Percentiles rank a stretch among this genome's conserved stretches.
phyloP scores from a whole-genome alignment of 2,888 invertebrate species.

The Parnassius apollo region DNA sequence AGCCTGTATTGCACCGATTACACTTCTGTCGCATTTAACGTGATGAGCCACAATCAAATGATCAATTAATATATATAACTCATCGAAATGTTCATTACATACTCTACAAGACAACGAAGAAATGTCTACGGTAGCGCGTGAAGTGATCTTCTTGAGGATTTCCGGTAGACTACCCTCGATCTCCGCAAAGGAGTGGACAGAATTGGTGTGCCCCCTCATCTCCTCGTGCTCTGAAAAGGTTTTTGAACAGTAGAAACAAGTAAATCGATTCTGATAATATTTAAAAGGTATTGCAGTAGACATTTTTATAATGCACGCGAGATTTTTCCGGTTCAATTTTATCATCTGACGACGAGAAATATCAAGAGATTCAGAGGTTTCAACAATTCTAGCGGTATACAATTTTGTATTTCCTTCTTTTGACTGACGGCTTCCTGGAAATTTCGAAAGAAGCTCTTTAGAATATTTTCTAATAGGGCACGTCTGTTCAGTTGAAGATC shows the following conservation, averaged over 20 bases:
- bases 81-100: conserved; percentile 35
- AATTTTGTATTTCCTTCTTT: too few relatives aligned
- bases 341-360: conserved; percentile 9
- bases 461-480: too few relatives aligned
- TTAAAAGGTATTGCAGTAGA: conserved; percentile 48
- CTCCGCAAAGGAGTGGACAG: conserved; percentile 35
- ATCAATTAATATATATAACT: conserved; percentile 35
- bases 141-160: conserved; percentile 33
- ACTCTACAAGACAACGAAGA: conserved; percentile 40
- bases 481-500: neutral
- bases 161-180: conserved; percentile 17
- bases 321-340: conserved; percentile 30
- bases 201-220: conserved; percentile 37
- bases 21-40: conserved; percentile 36
- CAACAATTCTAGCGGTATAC: too few relatives aligned
- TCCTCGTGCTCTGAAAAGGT: conserved; percentile 39
- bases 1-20: conserved; percentile 35
- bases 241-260: conserved; percentile 47
- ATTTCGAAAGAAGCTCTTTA: too few relatives aligned
- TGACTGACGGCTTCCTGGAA: too few relatives aligned
- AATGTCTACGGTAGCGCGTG: conserved; percentile 41
- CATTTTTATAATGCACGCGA: conserved; percentile 39
- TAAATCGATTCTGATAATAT: conserved; percentile 44
- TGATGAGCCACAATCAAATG: conserved; percentile 40
- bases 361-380: neutral